Evolutionary conservation across 2,797 vertebrate genomes (phyloP), one percentile per base, ranked within the genome.

Genomic region (Pseudomugil gertrudae): DNA sequence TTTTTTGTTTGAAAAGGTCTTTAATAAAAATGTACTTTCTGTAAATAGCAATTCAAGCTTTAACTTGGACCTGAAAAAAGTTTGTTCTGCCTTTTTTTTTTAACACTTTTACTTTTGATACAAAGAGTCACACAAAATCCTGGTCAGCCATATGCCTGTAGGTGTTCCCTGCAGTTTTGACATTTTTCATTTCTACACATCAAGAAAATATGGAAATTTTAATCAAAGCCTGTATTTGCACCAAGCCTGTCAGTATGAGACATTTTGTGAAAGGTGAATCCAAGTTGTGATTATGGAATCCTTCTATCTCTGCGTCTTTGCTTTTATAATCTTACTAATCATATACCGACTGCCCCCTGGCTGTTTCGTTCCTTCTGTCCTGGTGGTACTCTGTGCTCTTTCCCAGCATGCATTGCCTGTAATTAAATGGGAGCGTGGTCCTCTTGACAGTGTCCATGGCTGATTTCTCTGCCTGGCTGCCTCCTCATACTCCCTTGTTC

Each of bases 291-390:
- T 91, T 85, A 87, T 81, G 69, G 72, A 85, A 83, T 83, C 81
- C 63, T 90, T 89, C 83, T 89, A 73, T 87, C 72, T 61, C 61
- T 4, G 27, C 87, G 84, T 88, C 89, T 91, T 91, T 91, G 87
- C 85, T 90, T 92, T 92, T 91, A 90, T 92, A 89, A 91, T 89
- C 84, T 79, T 86, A 82, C 87, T 92, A 92, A 92, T 92, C 89
- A 89, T 84, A 91, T 90, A 86, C 87, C 57, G 76, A 79, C 85
- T 91, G 83, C 80, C 87, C 87, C 87, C 87, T 89, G 89, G 89
- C 87, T 86, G 84, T 76, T 82, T 86, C 81, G 84, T 90, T 92
- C 89, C 88, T 92, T 90, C 89, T 90, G 84, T 90, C 90, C 89
- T 90, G 84, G 72, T 85, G 83, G 68, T 83, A 63, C 73, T 78